Evolutionary conservation across 1,140 invertebrate species (phyloP).

Genomic region (Brachionus rubens): DNA sequence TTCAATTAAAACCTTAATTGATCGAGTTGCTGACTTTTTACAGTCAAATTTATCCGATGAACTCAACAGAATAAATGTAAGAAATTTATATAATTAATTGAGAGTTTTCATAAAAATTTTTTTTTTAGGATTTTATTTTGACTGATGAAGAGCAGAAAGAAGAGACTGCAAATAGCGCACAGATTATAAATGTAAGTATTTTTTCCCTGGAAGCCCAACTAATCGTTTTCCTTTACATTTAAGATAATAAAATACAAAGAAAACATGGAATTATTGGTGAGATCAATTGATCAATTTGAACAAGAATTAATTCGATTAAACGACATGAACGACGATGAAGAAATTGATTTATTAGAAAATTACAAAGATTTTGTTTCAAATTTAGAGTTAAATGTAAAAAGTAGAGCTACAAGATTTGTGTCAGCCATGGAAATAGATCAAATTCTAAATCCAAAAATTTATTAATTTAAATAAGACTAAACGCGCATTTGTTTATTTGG

Average conservation of each 20-base stretch:
- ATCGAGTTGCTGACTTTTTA: neutral
- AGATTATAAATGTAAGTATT: neutral
- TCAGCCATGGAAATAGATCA: conserved; percentile 24
- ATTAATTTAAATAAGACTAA: no score
- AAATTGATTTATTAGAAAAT: neutral
- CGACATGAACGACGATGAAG: neutral
- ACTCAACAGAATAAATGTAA: conserved; percentile 33
- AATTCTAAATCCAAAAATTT: neutral
- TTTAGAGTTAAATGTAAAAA: conserved; percentile 10
- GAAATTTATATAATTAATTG: no score
- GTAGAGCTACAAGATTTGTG: neutral
- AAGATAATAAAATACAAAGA: conserved; percentile 36
- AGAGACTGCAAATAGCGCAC: neutral
- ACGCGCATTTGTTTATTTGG: no score
- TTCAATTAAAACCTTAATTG: neutral
- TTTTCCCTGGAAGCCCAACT: no score
- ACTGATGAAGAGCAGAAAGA: neutral
- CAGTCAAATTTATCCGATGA: neutral
- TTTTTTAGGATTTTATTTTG: neutral
- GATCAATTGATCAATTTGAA: conserved; percentile 23
- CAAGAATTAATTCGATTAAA: neutral
- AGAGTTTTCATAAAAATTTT: no score
- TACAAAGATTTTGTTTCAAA: conserved; percentile 5
- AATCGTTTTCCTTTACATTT: no score
- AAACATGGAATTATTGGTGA: neutral